phyloP scores from a whole-genome alignment of 2,797 vertebrate species.

The Nyctalus aviator region DNA sequence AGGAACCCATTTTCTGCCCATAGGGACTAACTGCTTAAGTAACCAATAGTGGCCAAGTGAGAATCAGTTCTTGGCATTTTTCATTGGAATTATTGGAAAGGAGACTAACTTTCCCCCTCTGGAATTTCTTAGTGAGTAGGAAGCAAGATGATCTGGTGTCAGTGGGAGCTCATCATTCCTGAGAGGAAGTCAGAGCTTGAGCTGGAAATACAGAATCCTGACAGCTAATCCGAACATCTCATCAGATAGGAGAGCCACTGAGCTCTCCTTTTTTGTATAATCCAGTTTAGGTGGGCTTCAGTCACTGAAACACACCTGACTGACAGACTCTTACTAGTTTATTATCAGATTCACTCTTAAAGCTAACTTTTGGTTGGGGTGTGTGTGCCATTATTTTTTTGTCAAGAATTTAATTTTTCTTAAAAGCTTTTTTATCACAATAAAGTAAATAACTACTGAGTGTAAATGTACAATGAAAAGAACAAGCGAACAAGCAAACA shows the following conservation, averaged over 20 bases:
- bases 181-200: neutral
- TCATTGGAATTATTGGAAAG: slow-evolving; percentile 13
- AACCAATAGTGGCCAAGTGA: neutral
- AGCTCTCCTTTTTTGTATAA: neutral
- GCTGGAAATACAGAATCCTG: neutral
- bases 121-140: neutral
- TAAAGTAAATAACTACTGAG: neutral
- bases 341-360: neutral
- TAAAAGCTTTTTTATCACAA: neutral
- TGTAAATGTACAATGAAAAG: neutral
- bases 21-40: neutral
- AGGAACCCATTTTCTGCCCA: neutral
- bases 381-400: neutral
- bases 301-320: neutral
- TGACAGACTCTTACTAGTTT: neutral
- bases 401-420: slow-evolving; percentile 22
- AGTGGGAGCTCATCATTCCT: neutral
- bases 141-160: neutral
- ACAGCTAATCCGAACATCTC: neutral
- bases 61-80: neutral
- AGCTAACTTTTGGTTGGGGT: neutral
- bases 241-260: neutral
- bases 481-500: neutral
- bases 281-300: neutral
- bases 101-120: neutral